Base-by-base conservation (phyloP, 2,888 invertebrate genomes). In the Leptopilina myrica region DNA sequence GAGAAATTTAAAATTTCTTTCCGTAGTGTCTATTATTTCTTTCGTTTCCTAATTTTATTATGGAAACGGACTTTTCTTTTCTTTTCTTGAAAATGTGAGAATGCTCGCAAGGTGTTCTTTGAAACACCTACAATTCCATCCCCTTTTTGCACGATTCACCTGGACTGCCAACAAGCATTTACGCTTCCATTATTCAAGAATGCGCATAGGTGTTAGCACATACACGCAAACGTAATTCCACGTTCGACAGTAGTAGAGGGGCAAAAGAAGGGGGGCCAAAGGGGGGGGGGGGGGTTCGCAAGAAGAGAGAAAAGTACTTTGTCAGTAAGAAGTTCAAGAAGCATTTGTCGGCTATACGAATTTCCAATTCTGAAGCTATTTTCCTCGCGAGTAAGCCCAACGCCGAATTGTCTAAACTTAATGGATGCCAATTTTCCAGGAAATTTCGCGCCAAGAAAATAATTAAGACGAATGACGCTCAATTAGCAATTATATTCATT, bases 171-270 rank as follows among this genome's bases (percentile, higher is more conserved):
- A 82, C 80, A 82, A 79, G 81, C 82, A 81, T 80, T 81, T 80
- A 67, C 46, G 73, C 76, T 84, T 85, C 81, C 82, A 84, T 84
- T 85, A 85, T 84, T 84, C 84, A 85, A 80, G 78, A 59, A 62
- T 67, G 73, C 69, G 79, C 81, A 53, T 26, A 79, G 79, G 83
- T 80, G 80, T 69, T 69, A 69, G 76, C 77, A 64, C 69, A 59
- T 76, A 78, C 43, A 69, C 43, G 43, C 76, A 46, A 64, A 67
- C 67, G 64, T 49, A 20, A 5, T 46, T 26, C 69, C 20, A 43
- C 7, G 49, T 53, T 69, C 53, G 53, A 69, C 69, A 69, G 14
- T 20, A 53, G 53, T 14, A 43, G 7, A 43, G 43, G 33, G 33
- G 33, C 5, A 3, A 33, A 33, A 33, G 33, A 33, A 14, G 53